A percentile compares a stretch with the other conserved stretches of the same genome.
These are phyloP conservation scores for Suricata suricatta DNA, from an alignment of 2,113 vertebrate genomes.

Conservation along the genomic window DNA sequence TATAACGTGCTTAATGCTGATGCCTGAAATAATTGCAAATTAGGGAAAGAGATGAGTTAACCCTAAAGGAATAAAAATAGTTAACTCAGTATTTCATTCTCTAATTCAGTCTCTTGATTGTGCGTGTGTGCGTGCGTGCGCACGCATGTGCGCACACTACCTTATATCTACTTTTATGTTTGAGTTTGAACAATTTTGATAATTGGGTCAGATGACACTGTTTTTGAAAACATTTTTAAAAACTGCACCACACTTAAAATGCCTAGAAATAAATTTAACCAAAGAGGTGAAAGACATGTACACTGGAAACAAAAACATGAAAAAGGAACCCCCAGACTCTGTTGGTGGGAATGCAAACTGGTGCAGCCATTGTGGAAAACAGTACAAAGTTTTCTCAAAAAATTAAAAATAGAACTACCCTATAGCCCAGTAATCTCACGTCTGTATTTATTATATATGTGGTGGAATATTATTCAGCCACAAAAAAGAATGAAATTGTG, in stretches of 20 bases:
- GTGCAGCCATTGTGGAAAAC: not conserved
- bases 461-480: not conserved
- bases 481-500: not conserved
- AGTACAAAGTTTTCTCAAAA: not conserved
- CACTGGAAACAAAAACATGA: not conserved
- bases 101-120: not conserved
- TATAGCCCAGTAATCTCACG: not conserved
- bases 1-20: not conserved
- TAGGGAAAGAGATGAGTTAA: not conserved
- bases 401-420: not conserved
- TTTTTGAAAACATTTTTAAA: slow-evolving; percentile 19
- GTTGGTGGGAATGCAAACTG: not conserved
- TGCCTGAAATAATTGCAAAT: not conserved
- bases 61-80: not conserved
- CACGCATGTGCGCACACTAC: not conserved
- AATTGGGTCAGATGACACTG: not conserved
- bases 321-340: not conserved
- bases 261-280: not conserved
- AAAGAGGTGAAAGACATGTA: not conserved
- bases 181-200: slow-evolving; percentile 18
- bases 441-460: not conserved
- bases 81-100: not conserved
- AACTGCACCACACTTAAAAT: not conserved
- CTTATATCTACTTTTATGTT: not conserved
- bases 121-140: not conserved